Base-by-base conservation (phyloP, 2,113 vertebrate species). In the Trachemys scripta region DNA sequence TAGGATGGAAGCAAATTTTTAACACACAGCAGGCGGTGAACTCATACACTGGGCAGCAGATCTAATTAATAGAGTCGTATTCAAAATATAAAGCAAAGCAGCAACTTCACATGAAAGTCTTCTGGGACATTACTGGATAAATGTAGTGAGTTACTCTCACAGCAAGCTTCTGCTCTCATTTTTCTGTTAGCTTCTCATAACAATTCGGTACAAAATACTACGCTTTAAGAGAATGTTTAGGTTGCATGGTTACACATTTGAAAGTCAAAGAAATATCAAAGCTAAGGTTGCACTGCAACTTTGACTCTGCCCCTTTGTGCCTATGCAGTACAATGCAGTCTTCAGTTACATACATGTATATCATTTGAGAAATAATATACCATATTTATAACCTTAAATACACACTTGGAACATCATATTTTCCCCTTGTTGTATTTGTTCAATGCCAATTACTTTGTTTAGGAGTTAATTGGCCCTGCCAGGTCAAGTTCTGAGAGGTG, bases 261-360 rank as follows among this genome's bases (percentile, higher is more conserved):
- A 87, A 76, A 10, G 65, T 53, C 20, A 38, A 53, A 42, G 9
- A 89, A 17, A 6, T 9, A 75, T 47, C 17, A 82, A 57, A 57
- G 13, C 38, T 57, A 45, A 82, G 80, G 25, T 42, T 42, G 14
- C 38, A 42, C 24, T 14, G 35, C 51, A 83, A 49, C 5, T 89
- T 78, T 47, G 69, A 54, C n/a, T 19, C 17, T 50, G 19, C 42
- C 75, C 29, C 45, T 87, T 89, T 38, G 59, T 49, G 42, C 72
- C 57, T 56, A 0, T 0, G 0, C 35, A 22, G 22, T 84, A 7
- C 5, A 69, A 50, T 3, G 3, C 3, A 93, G 22, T 59, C 47
- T 56, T 93, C 69, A n/a, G 17, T 62, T 94, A 47, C 49, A 5
- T 1, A 0, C 17, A n/a, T 0, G 0, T 47, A 31, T 6, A 3